These are phyloP conservation scores for Pachyrhynchus sulphureomaculatus DNA, from an alignment of 1,140 invertebrate genomes.

Conservation along the genomic window DNA sequence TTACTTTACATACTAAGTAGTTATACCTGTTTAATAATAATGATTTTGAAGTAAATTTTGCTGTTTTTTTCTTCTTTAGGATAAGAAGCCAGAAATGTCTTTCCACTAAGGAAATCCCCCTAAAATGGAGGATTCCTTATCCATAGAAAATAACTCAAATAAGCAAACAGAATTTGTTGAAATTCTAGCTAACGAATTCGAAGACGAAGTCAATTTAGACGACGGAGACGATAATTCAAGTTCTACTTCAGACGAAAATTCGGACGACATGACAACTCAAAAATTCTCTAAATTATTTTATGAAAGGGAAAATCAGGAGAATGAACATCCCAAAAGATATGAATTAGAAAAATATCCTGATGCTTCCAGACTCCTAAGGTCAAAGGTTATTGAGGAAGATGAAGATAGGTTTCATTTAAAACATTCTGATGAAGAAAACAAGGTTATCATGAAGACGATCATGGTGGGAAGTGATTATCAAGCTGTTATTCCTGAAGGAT, in stretches of 20 bases:
- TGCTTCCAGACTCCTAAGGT: slow-evolving; percentile 47
- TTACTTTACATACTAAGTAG: no score
- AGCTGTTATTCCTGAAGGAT: slow-evolving; percentile 85
- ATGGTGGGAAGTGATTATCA: slow-evolving; percentile 87
- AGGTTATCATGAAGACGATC: slow-evolving; percentile 33
- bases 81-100: no score
- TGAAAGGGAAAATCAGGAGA: slow-evolving; percentile 53
- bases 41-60: no score
- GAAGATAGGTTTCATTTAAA: slow-evolving; percentile 32
- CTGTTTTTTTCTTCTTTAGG: no score
- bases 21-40: no score
- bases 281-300: slow-evolving; percentile 69
- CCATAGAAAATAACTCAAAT: slow-evolving; percentile 7
- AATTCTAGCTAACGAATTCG: slow-evolving; percentile 94
- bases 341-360: slow-evolving; percentile 49
- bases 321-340: slow-evolving; percentile 38
- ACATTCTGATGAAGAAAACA: slow-evolving; percentile 27
- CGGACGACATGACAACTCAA: slow-evolving; percentile 82
- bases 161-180: slow-evolving; percentile 50
- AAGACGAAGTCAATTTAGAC: slow-evolving; percentile 91
- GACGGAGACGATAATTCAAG: slow-evolving; percentile 89
- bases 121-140: slow-evolving; percentile 18
- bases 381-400: slow-evolving; percentile 39
- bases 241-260: slow-evolving; percentile 74
- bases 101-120: no score